Evolutionary conservation across 2,113 vertebrate genomes (phyloP), one percentile per base, ranked within the genome.

Genomic region (Archilochus colubris): DNA sequence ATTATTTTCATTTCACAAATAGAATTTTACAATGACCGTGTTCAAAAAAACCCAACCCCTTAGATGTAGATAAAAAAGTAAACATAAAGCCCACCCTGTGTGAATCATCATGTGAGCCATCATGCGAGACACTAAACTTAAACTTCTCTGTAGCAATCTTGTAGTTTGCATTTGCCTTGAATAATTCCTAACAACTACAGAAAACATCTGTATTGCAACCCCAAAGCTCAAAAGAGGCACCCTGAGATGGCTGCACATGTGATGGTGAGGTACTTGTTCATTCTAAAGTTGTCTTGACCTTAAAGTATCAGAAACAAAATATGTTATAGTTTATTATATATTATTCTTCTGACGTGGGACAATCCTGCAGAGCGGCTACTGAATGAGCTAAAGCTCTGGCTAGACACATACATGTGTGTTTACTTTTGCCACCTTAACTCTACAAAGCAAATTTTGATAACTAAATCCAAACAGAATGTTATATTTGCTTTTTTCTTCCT

Each of bases 381-480:
- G 58, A 55, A 61, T 11, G 18, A 93, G 51, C 43, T 53, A 79
- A 72, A 61, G 12, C 38, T 59, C 38, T 77, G 23, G 9, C 38
- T 89, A 31, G 63, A 24, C 55, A 67, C 17, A 36, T 8, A 89
- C 24, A 30, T 18, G 15, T 23, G 23, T 87, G 53, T 92, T 95
- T 95, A 38, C 74, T 57, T 81, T 92, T 77, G 25, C 59, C 59
- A 86, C 55, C 38, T 80, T 70, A 70, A 38, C 20, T 94, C 87
- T 77, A 70, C 94, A 91, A 86, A 91, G n/a, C 14, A 61, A 91
- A 88, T 77, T 79, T 74, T 70, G 76, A 78, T 91, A 91, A 74
- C 51, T 21, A 73, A 80, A 91, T 70, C 20, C 78, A 89, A 89
- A 80, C 30, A 95, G 72, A 88, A 53, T 1, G 16, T 16, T 70